Evolutionary conservation across 2,113 vertebrate species (phyloP).

Genomic region (Thamnophis sirtalis): DNA sequence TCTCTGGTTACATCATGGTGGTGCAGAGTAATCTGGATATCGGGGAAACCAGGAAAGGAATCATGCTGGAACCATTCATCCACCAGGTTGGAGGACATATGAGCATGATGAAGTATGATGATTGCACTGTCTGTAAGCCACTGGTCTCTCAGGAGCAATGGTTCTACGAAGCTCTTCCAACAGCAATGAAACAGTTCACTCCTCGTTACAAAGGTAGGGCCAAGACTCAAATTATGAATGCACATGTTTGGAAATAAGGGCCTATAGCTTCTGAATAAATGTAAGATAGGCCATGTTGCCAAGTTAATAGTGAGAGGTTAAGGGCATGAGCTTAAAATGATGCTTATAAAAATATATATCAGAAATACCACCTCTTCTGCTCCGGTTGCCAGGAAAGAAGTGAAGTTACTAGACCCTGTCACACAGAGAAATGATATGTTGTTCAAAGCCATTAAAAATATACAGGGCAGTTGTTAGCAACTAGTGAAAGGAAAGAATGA

Average conservation of each 20-base stretch:
- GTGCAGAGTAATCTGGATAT: conserved; percentile 51
- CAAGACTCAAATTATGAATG: not conserved
- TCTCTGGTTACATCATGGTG: conserved; percentile 60
- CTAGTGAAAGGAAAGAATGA: not conserved
- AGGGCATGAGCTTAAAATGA: not conserved
- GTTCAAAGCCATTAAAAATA: not conserved
- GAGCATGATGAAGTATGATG: conserved; percentile 71
- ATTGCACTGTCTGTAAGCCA: conserved; percentile 73
- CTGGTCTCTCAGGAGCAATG: conserved; percentile 67
- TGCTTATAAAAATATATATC: not conserved
- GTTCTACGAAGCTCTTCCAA: conserved; percentile 73
- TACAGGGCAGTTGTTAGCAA: not conserved
- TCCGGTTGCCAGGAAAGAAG: not conserved
- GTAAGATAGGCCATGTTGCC: not conserved
- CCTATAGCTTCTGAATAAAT: not conserved
- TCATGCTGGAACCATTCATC: conserved; percentile 72
- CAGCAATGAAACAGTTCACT: conserved; percentile 71
- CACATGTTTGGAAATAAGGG: not conserved
- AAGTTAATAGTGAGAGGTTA: not conserved
- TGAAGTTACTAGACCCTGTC: not conserved
- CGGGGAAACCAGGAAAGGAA: not conserved
- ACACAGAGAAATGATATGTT: not conserved
- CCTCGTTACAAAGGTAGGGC: conserved; percentile 75
- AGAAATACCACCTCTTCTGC: not conserved
- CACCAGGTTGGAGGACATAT: conserved; percentile 77